phyloP scores from a whole-genome alignment of 2,888 invertebrate species.

The Tridacna crocea region DNA sequence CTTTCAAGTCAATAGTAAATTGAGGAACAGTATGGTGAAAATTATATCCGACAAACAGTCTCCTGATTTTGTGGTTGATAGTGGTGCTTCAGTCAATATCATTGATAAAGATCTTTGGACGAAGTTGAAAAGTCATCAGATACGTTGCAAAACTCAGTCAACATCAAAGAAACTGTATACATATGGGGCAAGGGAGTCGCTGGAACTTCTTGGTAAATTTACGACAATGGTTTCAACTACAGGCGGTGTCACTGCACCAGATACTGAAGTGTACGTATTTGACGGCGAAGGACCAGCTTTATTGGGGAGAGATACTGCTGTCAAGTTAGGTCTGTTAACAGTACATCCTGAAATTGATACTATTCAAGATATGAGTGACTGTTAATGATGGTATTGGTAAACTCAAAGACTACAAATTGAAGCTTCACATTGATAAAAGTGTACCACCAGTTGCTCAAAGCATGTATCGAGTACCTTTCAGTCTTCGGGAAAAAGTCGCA shows the following conservation, averaged over 20 bases:
- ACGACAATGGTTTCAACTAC: slow-evolving; percentile 6
- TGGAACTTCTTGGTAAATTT: slow-evolving; percentile 31
- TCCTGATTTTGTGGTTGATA: slow-evolving; percentile 39
- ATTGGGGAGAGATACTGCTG: background rate
- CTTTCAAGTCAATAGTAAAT: slow-evolving; percentile 13
- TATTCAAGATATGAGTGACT: background rate
- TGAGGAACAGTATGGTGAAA: slow-evolving; percentile 13
- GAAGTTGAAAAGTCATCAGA: slow-evolving; percentile 33
- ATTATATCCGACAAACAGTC: background rate
- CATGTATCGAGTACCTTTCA: background rate
- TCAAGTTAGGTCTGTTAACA: background rate
- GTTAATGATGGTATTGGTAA: background rate
- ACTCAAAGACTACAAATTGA: background rate
- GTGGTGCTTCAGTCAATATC: slow-evolving; percentile 44
- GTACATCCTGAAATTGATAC: background rate
- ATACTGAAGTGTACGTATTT: slow-evolving; percentile 41
- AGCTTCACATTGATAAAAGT: background rate
- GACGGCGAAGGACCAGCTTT: slow-evolving; percentile 30
- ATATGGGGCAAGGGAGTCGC: slow-evolving; percentile 39
- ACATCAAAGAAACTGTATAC: slow-evolving; percentile 36
- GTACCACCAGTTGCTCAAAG: background rate
- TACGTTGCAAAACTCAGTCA: slow-evolving; percentile 36
- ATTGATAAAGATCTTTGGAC: slow-evolving; percentile 37
- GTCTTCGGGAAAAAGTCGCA: slow-evolving; percentile 1
- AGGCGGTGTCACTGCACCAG: background rate